Conservation (phyloP, 2,113 vertebrate species). For the Myiopsitta monachus region DNA sequence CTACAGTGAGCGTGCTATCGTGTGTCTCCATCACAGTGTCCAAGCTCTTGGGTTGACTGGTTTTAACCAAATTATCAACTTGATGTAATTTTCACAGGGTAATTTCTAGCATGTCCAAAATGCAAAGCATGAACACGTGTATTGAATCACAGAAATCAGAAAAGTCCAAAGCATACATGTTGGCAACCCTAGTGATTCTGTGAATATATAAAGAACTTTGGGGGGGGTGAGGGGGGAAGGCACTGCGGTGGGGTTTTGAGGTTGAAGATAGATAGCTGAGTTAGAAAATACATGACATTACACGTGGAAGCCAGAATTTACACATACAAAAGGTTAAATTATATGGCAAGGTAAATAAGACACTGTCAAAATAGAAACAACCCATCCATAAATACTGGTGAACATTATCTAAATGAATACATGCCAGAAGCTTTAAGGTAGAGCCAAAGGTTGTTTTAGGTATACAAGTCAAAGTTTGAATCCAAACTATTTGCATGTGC, state of each 20-base stretch:
- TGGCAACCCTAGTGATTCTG: not conserved
- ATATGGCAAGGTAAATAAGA: not conserved
- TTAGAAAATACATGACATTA: not conserved
- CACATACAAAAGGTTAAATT: not conserved
- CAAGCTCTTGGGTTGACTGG: not conserved
- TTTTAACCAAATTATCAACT: not conserved
- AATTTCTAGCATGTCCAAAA: not conserved
- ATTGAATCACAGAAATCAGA: not conserved
- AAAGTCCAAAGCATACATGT: accelerated
- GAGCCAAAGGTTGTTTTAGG: not conserved
- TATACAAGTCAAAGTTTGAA: not conserved
- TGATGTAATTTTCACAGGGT: not conserved
- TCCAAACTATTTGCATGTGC: not conserved
- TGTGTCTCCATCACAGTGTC: not conserved
- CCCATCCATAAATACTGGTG: not conserved
- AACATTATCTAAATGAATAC: not conserved
- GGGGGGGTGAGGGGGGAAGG: no score
- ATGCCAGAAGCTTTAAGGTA: not conserved
- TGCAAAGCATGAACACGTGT: not conserved
- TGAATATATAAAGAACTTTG: not conserved
- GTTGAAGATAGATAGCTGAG: not conserved
- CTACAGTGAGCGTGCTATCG: accelerated
- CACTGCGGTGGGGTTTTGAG: not conserved
- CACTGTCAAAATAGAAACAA: not conserved
- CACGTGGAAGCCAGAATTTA: not conserved